A percentile compares a stretch with the other conserved stretches of the same genome.
Conservation (phyloP, 1,140 invertebrate species). For the Hycleus cichorii region DNA sequence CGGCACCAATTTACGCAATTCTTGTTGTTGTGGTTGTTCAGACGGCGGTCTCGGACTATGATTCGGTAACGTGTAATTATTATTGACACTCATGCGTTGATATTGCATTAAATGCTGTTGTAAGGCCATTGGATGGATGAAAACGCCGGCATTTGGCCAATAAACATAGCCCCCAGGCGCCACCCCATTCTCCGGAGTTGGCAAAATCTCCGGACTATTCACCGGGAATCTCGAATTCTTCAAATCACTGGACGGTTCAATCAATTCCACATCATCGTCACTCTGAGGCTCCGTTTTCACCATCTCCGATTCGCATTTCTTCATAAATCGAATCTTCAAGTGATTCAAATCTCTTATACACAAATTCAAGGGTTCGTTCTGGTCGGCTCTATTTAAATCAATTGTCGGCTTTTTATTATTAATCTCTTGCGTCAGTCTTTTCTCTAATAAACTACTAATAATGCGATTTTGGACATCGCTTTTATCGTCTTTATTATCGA, state of each 20-base stretch:
- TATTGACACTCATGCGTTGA: constrained; percentile 55
- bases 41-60: constrained; percentile 27
- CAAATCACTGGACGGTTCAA: constrained; percentile 23
- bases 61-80: constrained; percentile 34
- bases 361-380: constrained; percentile 74
- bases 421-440: constrained; percentile 58
- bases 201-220: constrained; percentile 17
- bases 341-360: constrained; percentile 67
- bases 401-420: constrained; percentile 30
- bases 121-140: constrained; percentile 63
- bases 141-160: constrained; percentile 61
- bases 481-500: constrained; percentile 29
- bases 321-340: constrained; percentile 53
- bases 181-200: constrained; percentile 20
- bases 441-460: constrained; percentile 60
- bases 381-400: not conserved
- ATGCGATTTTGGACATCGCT: constrained; percentile 63
- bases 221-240: not conserved
- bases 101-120: constrained; percentile 67
- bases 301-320: constrained; percentile 46
- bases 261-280: constrained; percentile 46
- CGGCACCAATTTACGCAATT: constrained; percentile 32
- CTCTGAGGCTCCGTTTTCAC: constrained; percentile 49
- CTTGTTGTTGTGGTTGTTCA: constrained; percentile 5
- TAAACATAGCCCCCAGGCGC: constrained; percentile 46